phyloP scores from a whole-genome alignment of 1,140 invertebrate genomes.

The Ctenoplectra terminalis region DNA sequence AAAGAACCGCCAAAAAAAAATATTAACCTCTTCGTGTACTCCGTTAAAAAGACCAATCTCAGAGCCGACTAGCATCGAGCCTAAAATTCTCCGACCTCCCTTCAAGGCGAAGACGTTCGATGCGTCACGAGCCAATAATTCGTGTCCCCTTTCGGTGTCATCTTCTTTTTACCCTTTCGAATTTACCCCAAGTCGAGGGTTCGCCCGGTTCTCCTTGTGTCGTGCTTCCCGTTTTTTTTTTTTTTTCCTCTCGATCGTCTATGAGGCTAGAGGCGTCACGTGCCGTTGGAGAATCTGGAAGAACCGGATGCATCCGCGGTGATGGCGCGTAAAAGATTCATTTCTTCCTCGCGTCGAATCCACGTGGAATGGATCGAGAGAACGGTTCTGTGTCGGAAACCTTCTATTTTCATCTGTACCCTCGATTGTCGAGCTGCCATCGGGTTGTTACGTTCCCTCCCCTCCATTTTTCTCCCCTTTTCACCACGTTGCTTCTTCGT shows the following conservation, averaged over 20 bases:
- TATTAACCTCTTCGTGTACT: no score
- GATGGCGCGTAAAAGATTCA: conserved; percentile 76
- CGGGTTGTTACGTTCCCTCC: neutral
- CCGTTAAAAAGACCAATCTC: no score
- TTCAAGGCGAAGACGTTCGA: conserved; percentile 5
- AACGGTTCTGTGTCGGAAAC: neutral
- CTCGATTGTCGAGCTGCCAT: conserved; percentile 1
- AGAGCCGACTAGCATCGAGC: no score
- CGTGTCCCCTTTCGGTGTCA: neutral
- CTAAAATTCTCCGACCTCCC: neutral
- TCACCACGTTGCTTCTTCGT: neutral
- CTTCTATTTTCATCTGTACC: conserved; percentile 42
- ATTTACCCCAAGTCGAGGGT: neutral
- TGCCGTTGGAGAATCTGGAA: conserved; percentile 52
- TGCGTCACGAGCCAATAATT: conserved; percentile 16
- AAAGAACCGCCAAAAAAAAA: no score
- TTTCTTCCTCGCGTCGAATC: conserved; percentile 69
- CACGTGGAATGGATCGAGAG: conserved; percentile 30
- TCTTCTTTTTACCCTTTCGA: conserved; percentile 25
- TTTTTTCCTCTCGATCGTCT: conserved; percentile 46
- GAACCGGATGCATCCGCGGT: conserved; percentile 73
- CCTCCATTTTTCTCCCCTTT: neutral
- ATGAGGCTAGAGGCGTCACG: conserved; percentile 46
- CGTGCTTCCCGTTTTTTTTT: conserved; percentile 22
- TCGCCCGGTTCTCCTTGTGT: conserved; percentile 1